Evolutionary conservation across 1,140 invertebrate species (phyloP), one percentile per base, ranked within the genome.

Genomic region (Lutraria rhynchaena): DNA sequence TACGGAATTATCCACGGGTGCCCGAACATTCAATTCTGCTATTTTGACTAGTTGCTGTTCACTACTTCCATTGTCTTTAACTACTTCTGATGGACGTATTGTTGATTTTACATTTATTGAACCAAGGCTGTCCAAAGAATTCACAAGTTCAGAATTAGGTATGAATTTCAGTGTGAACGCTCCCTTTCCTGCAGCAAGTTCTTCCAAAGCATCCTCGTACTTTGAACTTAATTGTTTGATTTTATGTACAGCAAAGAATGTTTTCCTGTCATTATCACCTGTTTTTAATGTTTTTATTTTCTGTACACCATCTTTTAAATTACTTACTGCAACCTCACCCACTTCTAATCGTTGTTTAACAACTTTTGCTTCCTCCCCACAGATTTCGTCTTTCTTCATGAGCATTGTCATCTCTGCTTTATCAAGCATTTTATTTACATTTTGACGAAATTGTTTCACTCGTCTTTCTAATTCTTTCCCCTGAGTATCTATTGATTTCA

Each of bases 71-170:
- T 58, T 27, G 1, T 49, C 41, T 19, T 67, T 46, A 22, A 31
- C 3, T 60, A 46, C 37, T 15, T 70, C 61, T 31, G 61, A 46
- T 22, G 76, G 76, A 13, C 60, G 44, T 17, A 67, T 70, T 41
- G 76, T 80, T 70, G 76, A 80, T 49, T 67, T 65, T 49, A 80
- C 76, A 33, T 67, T 67, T 15, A 80, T 65, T 3, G 76, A 69
- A 27, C 76, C 76, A 9, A 80, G 31, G 35, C 76, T 80, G 33
- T 80, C 76, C 17, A 80, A 41, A 11, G 53, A 44, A 33, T 55
- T 46, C 0, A 70, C 55, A 31, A 80, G 53, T 15, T 65, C 60
- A n/a, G 55, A 33, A 17, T 80, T 80, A 57, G 63, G 76, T n/a
- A 70, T 49, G 49, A 70, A 80, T 1, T 58, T 69, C 17, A 70